A percentile compares a stretch with the other conserved stretches of the same genome.
These are phyloP conservation scores for Chelonus insularis DNA, from an alignment of 1,140 invertebrate species.

Conservation along the genomic window DNA sequence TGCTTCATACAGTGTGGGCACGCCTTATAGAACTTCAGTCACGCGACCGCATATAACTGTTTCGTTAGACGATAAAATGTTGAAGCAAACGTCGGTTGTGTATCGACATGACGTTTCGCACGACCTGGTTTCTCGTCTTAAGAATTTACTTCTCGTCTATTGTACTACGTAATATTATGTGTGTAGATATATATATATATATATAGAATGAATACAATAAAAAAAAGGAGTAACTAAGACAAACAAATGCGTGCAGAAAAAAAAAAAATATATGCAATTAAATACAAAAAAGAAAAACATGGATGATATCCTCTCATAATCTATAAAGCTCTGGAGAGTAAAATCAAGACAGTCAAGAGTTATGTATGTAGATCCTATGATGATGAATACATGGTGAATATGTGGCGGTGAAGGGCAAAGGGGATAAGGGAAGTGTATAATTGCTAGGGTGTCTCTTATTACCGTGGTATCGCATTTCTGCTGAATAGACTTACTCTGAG, in stretches of 20 bases:
- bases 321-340: not conserved
- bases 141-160: constrained; percentile 13
- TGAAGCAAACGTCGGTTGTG: constrained; percentile 2
- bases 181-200: not conserved
- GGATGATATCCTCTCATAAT: not conserved
- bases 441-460: constrained; percentile 51
- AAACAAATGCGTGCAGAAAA: not conserved
- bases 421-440: constrained; percentile 43
- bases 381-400: not conserved
- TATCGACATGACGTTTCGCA: constrained; percentile 23
- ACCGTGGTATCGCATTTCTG: constrained; percentile 50
- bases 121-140: constrained; percentile 17
- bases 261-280: not conserved
- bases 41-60: constrained; percentile 27
- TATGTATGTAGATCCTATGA: not conserved
- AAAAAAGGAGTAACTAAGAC: not conserved
- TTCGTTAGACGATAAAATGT: constrained; percentile 27
- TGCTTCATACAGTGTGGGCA: not conserved
- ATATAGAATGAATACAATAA: too few relatives aligned
- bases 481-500: constrained; percentile 41
- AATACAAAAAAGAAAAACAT: not conserved
- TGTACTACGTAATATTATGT: constrained; percentile 3
- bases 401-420: not conserved
- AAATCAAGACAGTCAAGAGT: not conserved
- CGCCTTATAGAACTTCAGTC: constrained; percentile 25